These are phyloP conservation scores for Gonatopus flavifemur DNA, from an alignment of 1,140 invertebrate species.

Conservation along the genomic window DNA sequence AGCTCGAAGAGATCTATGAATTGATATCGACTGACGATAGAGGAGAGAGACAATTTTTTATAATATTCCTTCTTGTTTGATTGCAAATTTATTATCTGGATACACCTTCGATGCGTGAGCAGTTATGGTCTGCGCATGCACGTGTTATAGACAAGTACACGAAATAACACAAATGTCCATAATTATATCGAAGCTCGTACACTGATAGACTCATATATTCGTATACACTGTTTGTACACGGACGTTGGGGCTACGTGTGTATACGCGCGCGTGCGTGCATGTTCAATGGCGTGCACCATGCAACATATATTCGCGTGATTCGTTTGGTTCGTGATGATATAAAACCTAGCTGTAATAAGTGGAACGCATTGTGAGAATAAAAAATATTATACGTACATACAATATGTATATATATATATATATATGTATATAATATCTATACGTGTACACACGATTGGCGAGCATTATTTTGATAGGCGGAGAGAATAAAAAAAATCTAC, in stretches of 20 bases:
- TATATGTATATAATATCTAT: too few relatives aligned
- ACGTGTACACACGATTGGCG: too few relatives aligned
- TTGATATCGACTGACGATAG: constrained; percentile 36
- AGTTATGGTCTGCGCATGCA: constrained; percentile 12
- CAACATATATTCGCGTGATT: constrained; percentile 31
- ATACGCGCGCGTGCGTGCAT: constrained; percentile 24
- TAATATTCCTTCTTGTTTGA: constrained; percentile 19
- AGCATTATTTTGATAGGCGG: too few relatives aligned
- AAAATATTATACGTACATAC: too few relatives aligned
- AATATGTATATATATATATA: too few relatives aligned
- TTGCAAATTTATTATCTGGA: constrained; percentile 24
- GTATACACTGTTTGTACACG: constrained; percentile 15
- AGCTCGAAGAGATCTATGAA: constrained; percentile 7
- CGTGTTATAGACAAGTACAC: constrained; percentile 23
- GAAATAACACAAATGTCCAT: constrained; percentile 17
- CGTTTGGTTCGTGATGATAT: background rate
- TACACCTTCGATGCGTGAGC: constrained; percentile 21
- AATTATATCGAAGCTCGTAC: constrained; percentile 23
- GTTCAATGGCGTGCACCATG: constrained; percentile 11
- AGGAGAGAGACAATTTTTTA: constrained; percentile 28
- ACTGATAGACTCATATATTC: constrained; percentile 18
- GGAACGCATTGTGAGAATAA: too few relatives aligned
- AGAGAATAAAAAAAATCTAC: too few relatives aligned
- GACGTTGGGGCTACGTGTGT: background rate
- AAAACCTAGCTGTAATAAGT: too few relatives aligned